phyloP scores from a whole-genome alignment of 2,888 invertebrate species.

The Stenoptilia bipunctidactyla region DNA sequence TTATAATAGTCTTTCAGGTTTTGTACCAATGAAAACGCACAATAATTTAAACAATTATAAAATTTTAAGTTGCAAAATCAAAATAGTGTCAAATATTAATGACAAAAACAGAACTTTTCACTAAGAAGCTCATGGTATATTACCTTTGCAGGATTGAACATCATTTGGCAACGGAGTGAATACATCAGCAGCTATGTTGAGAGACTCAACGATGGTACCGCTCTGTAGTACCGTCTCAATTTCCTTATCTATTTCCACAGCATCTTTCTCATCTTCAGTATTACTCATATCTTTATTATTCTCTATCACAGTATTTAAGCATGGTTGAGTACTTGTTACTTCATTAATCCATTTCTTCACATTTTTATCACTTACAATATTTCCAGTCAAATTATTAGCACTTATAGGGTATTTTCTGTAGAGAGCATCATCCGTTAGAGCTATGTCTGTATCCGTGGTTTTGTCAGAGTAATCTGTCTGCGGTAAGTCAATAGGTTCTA shows the following conservation, averaged over 20 bases:
- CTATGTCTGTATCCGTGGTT: conserved; percentile 51
- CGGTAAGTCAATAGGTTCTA: conserved; percentile 53
- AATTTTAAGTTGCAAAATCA: too few relatives aligned
- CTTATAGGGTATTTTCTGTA: conserved; percentile 40
- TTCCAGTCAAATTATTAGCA: conserved; percentile 30
- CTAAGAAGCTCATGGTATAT: too few relatives aligned
- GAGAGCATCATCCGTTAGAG: conserved; percentile 36
- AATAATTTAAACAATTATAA: too few relatives aligned
- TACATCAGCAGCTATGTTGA: conserved; percentile 56
- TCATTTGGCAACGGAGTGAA: conserved; percentile 50
- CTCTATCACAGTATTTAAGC: conserved; percentile 35
- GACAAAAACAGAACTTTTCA: too few relatives aligned
- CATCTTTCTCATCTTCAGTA: conserved; percentile 41
- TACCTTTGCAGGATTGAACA: conserved; percentile 39
- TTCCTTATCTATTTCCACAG: conserved; percentile 59
- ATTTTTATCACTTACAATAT: conserved; percentile 27
- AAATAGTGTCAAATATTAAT: too few relatives aligned
- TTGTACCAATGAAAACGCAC: too few relatives aligned
- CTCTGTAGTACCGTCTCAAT: conserved; percentile 61
- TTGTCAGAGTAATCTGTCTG: conserved; percentile 55
- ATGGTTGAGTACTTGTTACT: conserved; percentile 60
- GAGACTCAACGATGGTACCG: conserved; percentile 57
- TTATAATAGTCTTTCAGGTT: too few relatives aligned
- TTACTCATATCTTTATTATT: conserved; percentile 29
- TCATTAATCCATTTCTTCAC: conserved; percentile 53